Base-by-base conservation (phyloP, 2,113 vertebrate species). In the Acanthochromis polyacanthus region DNA sequence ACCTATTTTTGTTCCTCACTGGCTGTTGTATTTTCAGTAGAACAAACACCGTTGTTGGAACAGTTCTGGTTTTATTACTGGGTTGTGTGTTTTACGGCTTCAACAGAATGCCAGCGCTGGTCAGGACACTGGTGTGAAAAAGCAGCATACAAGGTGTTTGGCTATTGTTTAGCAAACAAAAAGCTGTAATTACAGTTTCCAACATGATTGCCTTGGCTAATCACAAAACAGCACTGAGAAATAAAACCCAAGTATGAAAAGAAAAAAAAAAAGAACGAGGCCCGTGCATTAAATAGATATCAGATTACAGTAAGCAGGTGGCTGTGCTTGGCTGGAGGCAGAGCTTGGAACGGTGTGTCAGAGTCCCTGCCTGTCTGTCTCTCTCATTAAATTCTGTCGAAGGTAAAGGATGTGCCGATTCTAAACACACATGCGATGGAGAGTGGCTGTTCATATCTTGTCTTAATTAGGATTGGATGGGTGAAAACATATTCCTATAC, bases 151-250 rank as follows among this genome's bases (percentile, higher is more conserved):
- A 74, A 12, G 16, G 57, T 57, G 40, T 52, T 25, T 58, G 38
- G 12, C 23, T 19, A 36, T 60, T 85, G 68, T 77, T 72, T n/a
- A 53, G 17, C 20, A 38, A 80, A 77, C 56, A 71, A 61, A 51
- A 75, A 45, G 32, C 57, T 71, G 51, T 40, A 62, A 76, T 79
- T 72, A 68, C 61, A 63, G 51, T 58, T 55, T 20, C 58, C 40
- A 51, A 53, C 23, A 23, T 45, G 8, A 69, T 17, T 68, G 28
- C 72, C 38, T 63, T 53, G 19, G 22, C 52, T 68, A 68, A 75
- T 68, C 0, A 2, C 4, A 45, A 50, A 63, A 65, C 6, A 23
- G 9, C 25, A 19, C 15, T 19, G 15, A 19, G 5, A 45, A 22
- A 66, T 36, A 59, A 43, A 66, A 1, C 45, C 10, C 20, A 80